A percentile compares a stretch with the other conserved stretches of the same genome.
phyloP scores from a whole-genome alignment of 2,888 invertebrate species.

The Sinelater perroti region DNA sequence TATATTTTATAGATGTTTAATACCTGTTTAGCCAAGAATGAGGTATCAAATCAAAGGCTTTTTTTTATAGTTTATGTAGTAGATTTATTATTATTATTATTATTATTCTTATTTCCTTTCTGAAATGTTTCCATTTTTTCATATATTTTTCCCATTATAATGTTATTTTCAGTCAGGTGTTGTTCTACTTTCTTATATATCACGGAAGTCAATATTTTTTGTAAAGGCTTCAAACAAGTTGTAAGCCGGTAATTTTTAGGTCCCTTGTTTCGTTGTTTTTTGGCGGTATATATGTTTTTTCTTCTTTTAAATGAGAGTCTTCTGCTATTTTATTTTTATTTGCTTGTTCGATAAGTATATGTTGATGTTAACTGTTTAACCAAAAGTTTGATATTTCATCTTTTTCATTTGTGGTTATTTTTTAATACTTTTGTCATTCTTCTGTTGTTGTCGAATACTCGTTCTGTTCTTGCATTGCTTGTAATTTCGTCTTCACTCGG shows the following conservation, averaged over 20 bases:
- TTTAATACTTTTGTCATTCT: neutral
- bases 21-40: neutral
- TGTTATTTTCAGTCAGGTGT: slow-evolving; percentile 3
- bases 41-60: neutral
- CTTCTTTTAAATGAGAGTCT: neutral
- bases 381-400: slow-evolving; percentile 1
- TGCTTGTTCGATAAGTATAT: neutral
- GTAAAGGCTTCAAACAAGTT: neutral
- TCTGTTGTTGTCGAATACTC: neutral
- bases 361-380: slow-evolving; percentile 6
- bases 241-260: neutral
- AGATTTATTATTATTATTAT: no score
- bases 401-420: neutral
- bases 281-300: neutral
- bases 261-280: neutral
- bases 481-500: slow-evolving; percentile 3
- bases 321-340: slow-evolving; percentile 3
- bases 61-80: slow-evolving; percentile 2
- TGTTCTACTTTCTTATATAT: slow-evolving; percentile 2
- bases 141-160: neutral
- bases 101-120: no score
- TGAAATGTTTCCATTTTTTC: neutral
- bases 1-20: neutral
- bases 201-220: neutral
- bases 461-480: neutral